Conservation (phyloP, 1,140 invertebrate genomes). For the Bradynema listronoti region DNA sequence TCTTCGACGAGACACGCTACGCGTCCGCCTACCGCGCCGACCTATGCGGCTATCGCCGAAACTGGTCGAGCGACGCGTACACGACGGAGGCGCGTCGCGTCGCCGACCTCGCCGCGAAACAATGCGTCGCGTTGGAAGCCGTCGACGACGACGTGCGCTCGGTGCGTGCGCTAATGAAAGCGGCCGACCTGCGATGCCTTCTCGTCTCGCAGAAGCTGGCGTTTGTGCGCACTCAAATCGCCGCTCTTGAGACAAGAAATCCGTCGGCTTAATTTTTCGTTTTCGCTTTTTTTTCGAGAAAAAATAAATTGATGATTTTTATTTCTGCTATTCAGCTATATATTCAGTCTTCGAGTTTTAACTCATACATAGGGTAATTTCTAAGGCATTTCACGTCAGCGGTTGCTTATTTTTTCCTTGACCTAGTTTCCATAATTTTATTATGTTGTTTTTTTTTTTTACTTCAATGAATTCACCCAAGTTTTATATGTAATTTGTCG, state of each 20-base stretch:
- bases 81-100: neutral
- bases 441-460: too few species aligned
- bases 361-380: too few species aligned
- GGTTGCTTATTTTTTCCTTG: too few species aligned
- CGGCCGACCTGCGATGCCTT: conserved; percentile 16
- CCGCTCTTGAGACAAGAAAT: conserved; percentile 4
- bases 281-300: too few species aligned
- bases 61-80: conserved; percentile 5
- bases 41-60: neutral
- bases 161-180: conserved; percentile 14
- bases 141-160: conserved; percentile 26
- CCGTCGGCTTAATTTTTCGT: neutral
- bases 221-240: conserved; percentile 12
- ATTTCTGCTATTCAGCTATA: too few species aligned
- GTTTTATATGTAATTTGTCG: too few species aligned
- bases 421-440: too few species aligned
- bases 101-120: conserved; percentile 2
- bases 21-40: conserved; percentile 15
- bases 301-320: too few species aligned
- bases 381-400: too few species aligned
- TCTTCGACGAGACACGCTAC: conserved; percentile 13
- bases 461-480: too few species aligned
- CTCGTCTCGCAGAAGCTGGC: conserved; percentile 18
- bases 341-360: too few species aligned
- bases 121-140: neutral